Percentiles rank a stretch among this genome's conserved stretches.
phyloP scores from a whole-genome alignment of 2,797 vertebrate species.

The Brachyalestes nurse region DNA sequence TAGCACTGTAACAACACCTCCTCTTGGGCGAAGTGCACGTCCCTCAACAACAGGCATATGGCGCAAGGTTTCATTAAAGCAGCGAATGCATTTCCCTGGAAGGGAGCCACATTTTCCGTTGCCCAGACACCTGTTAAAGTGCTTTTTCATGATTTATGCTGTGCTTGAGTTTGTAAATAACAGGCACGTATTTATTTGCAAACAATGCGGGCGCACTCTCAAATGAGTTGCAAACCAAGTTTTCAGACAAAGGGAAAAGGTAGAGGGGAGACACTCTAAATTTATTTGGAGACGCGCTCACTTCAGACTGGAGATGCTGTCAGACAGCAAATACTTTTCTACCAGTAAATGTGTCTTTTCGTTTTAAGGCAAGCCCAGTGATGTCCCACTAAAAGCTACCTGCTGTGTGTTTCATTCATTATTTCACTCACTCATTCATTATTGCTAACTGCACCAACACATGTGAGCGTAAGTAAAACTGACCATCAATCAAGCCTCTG shows the following conservation, averaged over 20 bases:
- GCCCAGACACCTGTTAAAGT: conserved; percentile 38
- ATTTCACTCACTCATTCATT: neutral
- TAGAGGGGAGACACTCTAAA: conserved; percentile 11
- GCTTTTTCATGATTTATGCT: conserved; percentile 39
- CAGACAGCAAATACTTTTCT: neutral
- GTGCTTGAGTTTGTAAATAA: conserved; percentile 40
- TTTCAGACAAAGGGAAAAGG: conserved; percentile 24
- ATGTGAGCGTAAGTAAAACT: neutral
- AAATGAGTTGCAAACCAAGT: conserved; percentile 26
- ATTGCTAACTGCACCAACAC: neutral
- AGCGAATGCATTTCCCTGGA: conserved; percentile 10
- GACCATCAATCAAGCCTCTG: neutral
- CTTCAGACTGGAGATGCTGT: neutral
- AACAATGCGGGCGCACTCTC: conserved; percentile 23
- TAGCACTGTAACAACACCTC: conserved; percentile 1
- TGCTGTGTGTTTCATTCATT: neutral
- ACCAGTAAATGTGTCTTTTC: neutral
- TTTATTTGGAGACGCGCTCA: neutral
- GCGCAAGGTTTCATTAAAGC: conserved; percentile 22
- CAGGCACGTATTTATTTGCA: conserved; percentile 37
- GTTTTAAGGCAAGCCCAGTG: neutral
- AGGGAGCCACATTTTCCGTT: neutral
- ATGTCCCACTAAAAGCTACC: neutral
- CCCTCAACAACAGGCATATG: conserved; percentile 16
- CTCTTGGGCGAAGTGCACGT: neutral